A percentile compares a stretch with the other conserved stretches of the same genome.
Conservation (phyloP, 1,140 invertebrate genomes). For the Lucilia cuprina region DNA sequence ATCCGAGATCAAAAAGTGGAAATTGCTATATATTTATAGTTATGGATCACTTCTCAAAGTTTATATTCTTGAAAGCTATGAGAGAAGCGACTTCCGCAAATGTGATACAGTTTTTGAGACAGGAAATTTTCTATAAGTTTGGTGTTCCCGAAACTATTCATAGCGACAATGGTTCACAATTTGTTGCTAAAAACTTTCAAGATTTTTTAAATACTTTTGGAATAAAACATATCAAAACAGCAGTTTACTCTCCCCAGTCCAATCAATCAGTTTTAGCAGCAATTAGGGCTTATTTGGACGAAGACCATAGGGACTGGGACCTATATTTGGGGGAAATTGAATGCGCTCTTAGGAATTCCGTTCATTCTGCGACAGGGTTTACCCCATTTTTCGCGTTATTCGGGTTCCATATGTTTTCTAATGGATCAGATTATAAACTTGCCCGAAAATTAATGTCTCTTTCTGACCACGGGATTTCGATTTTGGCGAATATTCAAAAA, state of each 20-base stretch:
- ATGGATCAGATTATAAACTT: neutral
- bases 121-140: neutral
- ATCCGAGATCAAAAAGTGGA: neutral
- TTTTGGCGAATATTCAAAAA: too few relatives aligned
- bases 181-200: neutral
- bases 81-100: neutral
- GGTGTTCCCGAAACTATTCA: neutral
- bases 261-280: neutral
- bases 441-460: neutral
- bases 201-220: neutral
- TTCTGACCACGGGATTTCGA: neutral
- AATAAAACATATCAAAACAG: neutral
- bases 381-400: neutral
- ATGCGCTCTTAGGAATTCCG: neutral
- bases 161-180: neutral
- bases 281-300: neutral
- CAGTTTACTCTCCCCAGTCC: neutral
- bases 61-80: neutral
- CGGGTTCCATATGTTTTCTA: neutral
- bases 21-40: neutral
- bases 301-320: neutral
- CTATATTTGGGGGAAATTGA: neutral
- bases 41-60: neutral
- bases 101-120: neutral
- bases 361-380: neutral